Evolutionary conservation across 2,113 vertebrate species (phyloP).

Genomic region (Sapajus apella): DNA sequence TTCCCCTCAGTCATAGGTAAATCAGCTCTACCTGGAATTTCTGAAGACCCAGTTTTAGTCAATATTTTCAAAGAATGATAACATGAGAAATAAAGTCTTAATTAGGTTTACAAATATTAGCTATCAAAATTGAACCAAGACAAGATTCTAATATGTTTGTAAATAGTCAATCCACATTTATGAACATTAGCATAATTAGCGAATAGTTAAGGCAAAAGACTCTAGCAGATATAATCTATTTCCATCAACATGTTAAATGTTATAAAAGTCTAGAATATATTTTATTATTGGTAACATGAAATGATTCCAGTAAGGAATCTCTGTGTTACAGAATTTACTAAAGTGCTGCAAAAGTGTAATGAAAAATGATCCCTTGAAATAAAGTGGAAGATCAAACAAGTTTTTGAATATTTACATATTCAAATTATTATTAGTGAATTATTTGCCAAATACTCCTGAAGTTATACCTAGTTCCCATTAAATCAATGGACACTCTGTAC

Average conservation of each 20-base stretch:
- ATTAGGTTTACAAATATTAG: conserved; percentile 1
- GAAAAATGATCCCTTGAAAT: conserved; percentile 35
- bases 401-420: conserved; percentile 27
- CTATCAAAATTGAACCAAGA: neutral
- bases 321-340: conserved; percentile 43
- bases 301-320: conserved; percentile 49
- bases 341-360: conserved; percentile 4
- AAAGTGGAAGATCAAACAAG: neutral
- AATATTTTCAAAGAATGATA: conserved; percentile 47
- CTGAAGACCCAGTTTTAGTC: conserved; percentile 13
- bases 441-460: conserved; percentile 2
- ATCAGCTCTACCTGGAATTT: neutral
- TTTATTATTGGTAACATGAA: conserved; percentile 1
- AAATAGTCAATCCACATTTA: neutral
- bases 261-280: conserved; percentile 30
- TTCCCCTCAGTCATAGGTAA: neutral
- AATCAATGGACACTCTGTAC: neutral
- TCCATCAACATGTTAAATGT: conserved; percentile 29
- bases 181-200: conserved; percentile 29
- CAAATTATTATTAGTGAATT: neutral
- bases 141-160: conserved; percentile 33
- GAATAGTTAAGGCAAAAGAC: conserved; percentile 1
- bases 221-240: conserved; percentile 3
- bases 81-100: conserved; percentile 35
- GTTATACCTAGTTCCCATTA: neutral